Evolutionary conservation across 92 coral and sea anemone genomes (phyloP).

Genomic region (Meandrina meandrites): DNA sequence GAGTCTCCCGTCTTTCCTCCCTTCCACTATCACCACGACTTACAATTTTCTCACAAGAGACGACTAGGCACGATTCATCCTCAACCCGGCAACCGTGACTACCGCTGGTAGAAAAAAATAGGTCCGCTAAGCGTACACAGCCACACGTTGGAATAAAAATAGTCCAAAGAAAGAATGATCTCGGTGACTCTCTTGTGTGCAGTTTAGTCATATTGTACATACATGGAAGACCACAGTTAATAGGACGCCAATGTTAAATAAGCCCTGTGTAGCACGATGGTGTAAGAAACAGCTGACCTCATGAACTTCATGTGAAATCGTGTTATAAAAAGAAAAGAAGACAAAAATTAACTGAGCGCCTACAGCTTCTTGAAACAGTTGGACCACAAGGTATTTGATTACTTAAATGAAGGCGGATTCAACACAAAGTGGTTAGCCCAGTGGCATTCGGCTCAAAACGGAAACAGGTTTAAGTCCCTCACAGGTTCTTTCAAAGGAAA

Average conservation of each 20-base stretch:
- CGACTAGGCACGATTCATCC: too few relatives aligned
- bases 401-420: background rate
- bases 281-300: background rate
- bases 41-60: too few relatives aligned
- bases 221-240: too few relatives aligned
- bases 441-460: background rate
- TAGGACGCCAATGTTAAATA: background rate
- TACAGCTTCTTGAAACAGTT: background rate
- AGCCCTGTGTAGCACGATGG: background rate
- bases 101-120: background rate
- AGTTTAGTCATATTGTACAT: background rate
- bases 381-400: background rate
- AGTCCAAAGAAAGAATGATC: background rate
- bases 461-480: background rate
- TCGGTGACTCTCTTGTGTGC: background rate
- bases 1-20: too few relatives aligned
- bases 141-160: background rate
- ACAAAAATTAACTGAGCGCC: background rate
- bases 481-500: background rate
- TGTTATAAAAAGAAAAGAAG: too few relatives aligned
- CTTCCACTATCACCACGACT: too few relatives aligned
- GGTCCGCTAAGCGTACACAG: background rate
- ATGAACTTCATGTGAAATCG: background rate
- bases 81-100: background rate
- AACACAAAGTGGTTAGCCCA: background rate